Conservation (phyloP, 1,140 invertebrate species). For the Aphaenogaster rudis region DNA sequence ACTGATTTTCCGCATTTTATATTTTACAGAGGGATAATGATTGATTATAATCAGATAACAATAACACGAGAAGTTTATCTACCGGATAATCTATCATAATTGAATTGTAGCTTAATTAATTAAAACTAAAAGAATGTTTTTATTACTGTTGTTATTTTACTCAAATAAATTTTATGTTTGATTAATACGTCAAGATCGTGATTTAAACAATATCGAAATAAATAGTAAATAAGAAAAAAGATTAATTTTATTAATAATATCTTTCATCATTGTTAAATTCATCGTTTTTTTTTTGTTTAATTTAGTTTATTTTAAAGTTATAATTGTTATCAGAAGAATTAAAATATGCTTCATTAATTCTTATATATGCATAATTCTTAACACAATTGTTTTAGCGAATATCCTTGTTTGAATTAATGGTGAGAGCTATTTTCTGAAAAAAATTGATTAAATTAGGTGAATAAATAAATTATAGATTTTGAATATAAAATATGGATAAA, state of each 20-base stretch:
- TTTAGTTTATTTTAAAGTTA: neutral
- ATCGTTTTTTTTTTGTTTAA: neutral
- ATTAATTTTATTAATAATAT: neutral
- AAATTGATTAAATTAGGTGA: neutral
- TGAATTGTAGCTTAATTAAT: neutral
- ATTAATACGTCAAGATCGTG: neutral
- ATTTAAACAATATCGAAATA: conserved; percentile 2
- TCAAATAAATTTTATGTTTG: neutral
- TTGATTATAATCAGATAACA: conserved; percentile 23
- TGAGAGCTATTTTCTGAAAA: neutral
- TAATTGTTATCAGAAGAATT: neutral
- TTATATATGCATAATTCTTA: neutral
- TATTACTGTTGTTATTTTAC: neutral
- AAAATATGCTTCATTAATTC: neutral
- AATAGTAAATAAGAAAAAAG: neutral
- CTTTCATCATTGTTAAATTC: neutral
- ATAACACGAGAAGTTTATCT: neutral
- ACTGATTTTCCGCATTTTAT: neutral
- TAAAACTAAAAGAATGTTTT: neutral
- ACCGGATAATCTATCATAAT: conserved; percentile 6
- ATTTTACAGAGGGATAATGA: neutral
- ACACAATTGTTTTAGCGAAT: neutral
- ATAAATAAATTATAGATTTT: too few species aligned
- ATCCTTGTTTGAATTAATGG: neutral
- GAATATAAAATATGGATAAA: neutral